Evolutionary conservation across 2,888 invertebrate genomes (phyloP).

Genomic region (Conops quadrifasciatus): DNA sequence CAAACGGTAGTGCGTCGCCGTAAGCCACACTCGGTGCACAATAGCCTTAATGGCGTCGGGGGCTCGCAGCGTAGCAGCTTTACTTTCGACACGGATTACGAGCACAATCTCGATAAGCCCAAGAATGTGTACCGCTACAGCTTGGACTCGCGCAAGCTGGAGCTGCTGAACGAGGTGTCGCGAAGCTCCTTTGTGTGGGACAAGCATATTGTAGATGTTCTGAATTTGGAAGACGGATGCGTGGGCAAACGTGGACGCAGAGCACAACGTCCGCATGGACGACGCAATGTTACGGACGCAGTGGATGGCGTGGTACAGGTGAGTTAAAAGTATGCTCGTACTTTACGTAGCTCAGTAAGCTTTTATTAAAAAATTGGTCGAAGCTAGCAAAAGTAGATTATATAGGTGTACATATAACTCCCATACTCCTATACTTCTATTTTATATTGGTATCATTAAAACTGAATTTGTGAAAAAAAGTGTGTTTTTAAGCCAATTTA

Average conservation of each 20-base stretch:
- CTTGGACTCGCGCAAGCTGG: constrained; percentile 61
- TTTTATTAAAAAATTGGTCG: background rate
- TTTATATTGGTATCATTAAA: too few species aligned
- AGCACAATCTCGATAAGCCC: constrained; percentile 60
- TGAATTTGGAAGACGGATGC: constrained; percentile 59
- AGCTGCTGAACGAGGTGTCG: constrained; percentile 58
- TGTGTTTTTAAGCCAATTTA: too few species aligned
- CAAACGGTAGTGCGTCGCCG: constrained; percentile 55
- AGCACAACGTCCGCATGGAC: constrained; percentile 39
- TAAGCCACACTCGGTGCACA: constrained; percentile 45
- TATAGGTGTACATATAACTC: too few species aligned
- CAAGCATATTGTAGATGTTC: constrained; percentile 55
- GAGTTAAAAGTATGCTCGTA: too few species aligned
- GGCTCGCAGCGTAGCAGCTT: constrained; percentile 46
- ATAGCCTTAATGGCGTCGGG: constrained; percentile 39
- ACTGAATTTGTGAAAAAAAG: too few species aligned
- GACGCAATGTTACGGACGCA: constrained; percentile 41
- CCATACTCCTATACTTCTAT: too few species aligned
- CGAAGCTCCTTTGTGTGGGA: constrained; percentile 59
- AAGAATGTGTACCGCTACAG: constrained; percentile 64
- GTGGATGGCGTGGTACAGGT: constrained; percentile 50
- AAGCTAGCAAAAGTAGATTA: too few species aligned
- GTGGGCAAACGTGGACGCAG: constrained; percentile 40
- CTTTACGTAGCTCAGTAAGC: constrained; percentile 41
- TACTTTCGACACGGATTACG: constrained; percentile 57